Base-by-base conservation (phyloP, 2,113 vertebrate genomes). In the Actinemys pallida region DNA sequence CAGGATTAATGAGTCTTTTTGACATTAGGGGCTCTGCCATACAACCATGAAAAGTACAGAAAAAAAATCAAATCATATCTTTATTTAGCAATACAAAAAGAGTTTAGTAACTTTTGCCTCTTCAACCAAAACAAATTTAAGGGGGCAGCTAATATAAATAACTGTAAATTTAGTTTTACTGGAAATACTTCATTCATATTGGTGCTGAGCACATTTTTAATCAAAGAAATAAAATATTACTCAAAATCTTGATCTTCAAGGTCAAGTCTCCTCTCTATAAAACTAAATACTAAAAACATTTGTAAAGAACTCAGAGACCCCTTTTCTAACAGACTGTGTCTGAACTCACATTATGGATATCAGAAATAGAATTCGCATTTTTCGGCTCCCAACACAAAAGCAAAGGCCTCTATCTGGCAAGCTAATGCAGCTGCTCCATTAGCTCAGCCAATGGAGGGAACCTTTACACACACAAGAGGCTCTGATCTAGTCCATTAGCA, bases 401-500 rank as follows among this genome's bases (percentile, higher is more conserved):
- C 83, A 95, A 80, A 52, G n/a, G 72, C 93, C 76, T 16, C 39
- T 4, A 42, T 86, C 87, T 90, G 49, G 57, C 78, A 90, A 92
- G 35, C 22, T 47, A 50, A 83, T 86, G 76, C 56, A 89, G 25
- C 35, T 84, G 72, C 83, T 76, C 56, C n/a, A 53, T 90, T 84
- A 96, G 54, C 69, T 94, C 90, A 96, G 62, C 85, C 83, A 79
- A 42, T 72, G 49, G 80, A 57, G 6, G 91, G 27, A 10, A 87
- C 62, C 90, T 81, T 83, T 84, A 7, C 76, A 92, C 53, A 95
- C 90, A 94, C 84, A 84, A 94, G 83, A 93, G 62, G 81, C 94
- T 83, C 85, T 92, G 52, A 59, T 83, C 22, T 88, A 78, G 10
- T 94, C 85, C 89, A 92, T 94, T 90, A 83, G 62, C 92, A 89